phyloP scores from a whole-genome alignment of 2,888 invertebrate species.

The Pediacus dermestoides region DNA sequence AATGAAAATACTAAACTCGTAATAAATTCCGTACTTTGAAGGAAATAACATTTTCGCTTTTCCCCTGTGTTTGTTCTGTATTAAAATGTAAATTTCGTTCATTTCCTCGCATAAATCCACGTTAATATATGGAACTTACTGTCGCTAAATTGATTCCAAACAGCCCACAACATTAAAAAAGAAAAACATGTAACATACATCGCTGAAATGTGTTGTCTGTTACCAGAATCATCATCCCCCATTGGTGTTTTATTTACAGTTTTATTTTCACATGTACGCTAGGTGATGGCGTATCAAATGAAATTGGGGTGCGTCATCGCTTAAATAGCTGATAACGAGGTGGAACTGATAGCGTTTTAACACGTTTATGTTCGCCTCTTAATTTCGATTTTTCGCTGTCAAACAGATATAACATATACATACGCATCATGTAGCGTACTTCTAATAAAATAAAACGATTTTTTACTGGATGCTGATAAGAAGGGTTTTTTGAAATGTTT shows the following conservation, averaged over 20 bases:
- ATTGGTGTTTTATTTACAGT: too few relatives aligned
- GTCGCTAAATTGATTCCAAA: constrained; percentile 9
- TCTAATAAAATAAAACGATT: too few relatives aligned
- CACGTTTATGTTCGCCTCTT: constrained; percentile 16
- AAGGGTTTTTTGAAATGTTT: too few relatives aligned
- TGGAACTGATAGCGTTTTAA: constrained; percentile 26
- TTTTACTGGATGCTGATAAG: too few relatives aligned
- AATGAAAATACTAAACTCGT: neutral
- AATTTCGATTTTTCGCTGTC: constrained; percentile 24
- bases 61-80: constrained; percentile 39
- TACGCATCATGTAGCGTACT: too few relatives aligned
- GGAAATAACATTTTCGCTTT: constrained; percentile 38
- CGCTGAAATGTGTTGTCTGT: too few relatives aligned
- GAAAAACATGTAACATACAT: too few relatives aligned
- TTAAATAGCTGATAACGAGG: constrained; percentile 19
- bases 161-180: too few relatives aligned
- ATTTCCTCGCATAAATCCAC: constrained; percentile 39
- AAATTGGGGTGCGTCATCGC: constrained; percentile 22
- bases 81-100: constrained; percentile 42
- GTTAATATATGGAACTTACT: constrained; percentile 32
- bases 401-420: too few relatives aligned
- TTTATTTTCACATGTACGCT: too few relatives aligned
- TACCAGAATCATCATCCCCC: too few relatives aligned
- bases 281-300: too few relatives aligned
- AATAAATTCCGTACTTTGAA: constrained; percentile 7